phyloP scores from a whole-genome alignment of 1,140 invertebrate genomes.

The Nylanderia fulva region DNA sequence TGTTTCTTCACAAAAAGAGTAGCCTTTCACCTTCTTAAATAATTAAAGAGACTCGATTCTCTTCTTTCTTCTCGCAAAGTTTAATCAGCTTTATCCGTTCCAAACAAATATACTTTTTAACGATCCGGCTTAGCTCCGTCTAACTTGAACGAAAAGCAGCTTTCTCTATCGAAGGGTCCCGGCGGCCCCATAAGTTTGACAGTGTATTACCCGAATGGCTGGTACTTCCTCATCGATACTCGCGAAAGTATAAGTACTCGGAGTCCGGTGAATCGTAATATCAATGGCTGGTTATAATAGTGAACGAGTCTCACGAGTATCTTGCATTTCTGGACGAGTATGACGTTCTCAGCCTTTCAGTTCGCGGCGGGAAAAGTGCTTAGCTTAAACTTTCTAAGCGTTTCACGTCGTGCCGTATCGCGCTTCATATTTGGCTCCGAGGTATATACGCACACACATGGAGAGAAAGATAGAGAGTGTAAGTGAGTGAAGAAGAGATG shows the following conservation, averaged over 20 bases:
- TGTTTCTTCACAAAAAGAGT: neutral
- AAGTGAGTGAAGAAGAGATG: neutral
- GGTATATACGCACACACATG: no score
- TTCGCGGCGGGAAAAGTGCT: conserved; percentile 77
- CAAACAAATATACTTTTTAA: neutral
- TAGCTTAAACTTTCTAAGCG: conserved; percentile 80
- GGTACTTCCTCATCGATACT: conserved; percentile 29
- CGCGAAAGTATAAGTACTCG: conserved; percentile 32
- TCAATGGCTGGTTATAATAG: neutral
- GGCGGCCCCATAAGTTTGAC: neutral
- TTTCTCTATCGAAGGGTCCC: neutral
- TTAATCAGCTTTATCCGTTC: neutral
- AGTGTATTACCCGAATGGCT: conserved; percentile 28
- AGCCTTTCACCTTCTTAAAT: no score
- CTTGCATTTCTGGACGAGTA: conserved; percentile 60
- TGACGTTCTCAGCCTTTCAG: conserved; percentile 49
- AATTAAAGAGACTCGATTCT: neutral
- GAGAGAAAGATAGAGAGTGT: neutral
- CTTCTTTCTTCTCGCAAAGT: neutral
- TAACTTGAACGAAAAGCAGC: neutral
- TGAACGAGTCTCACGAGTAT: neutral
- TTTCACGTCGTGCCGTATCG: conserved; percentile 77
- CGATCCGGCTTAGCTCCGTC: neutral
- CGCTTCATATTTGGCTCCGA: conserved; percentile 49
- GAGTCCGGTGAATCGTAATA: conserved; percentile 6